Base-by-base conservation (phyloP, 30 jellyfish, hydroid and myxozoan genomes). In the Turritopsis rubra region DNA sequence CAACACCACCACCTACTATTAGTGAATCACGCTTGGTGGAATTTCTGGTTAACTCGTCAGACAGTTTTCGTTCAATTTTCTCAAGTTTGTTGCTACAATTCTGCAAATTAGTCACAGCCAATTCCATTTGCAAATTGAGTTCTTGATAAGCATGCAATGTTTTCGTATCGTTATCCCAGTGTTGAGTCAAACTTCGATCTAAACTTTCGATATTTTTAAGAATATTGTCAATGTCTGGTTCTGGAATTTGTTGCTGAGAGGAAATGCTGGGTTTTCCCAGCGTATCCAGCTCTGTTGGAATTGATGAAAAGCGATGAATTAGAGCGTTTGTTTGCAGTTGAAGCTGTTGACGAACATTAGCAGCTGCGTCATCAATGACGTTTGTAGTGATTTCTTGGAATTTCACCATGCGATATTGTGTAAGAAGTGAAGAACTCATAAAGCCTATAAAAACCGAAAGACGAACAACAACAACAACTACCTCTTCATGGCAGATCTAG, bases 351-450 rank as follows among this genome's bases (percentile, higher is more conserved):
- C 60, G 77, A 7, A 68, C 21, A 68, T 9, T 23, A 8, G 77
- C 77, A 68, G 77, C 19, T n/a, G 77, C 77, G 28, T 68, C 31
- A 17, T 23, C 28, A n/a, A 68, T 68, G 30, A 27, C 28, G 30
- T 23, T n/a, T 9, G 77, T 7, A 23, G 77, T 68, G 17, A 68
- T 68, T 27, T 68, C 77, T 68, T 27, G 28, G 1, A 68, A n/a
- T 27, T n/a, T 68, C 28, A 23, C 19, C 30, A 68, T 23, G 19
- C 77, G 77, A 68, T 68, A 68, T 27, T 68, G 77, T 27, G 77
- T 68, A 68, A 68, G 77, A 1, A 68, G 77, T 0, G 77, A 68
- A 27, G 77, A 68, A 68, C 28, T 7, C 77, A 68, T 68, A 19
- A 68, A 27, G 9, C 77, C 77, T 68, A 27, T 8, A 68, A 19